Percentiles rank a stretch among this genome's conserved stretches.
Evolutionary conservation across 2,113 vertebrate species (phyloP).

Genomic region (Chrysochloris asiatica): DNA sequence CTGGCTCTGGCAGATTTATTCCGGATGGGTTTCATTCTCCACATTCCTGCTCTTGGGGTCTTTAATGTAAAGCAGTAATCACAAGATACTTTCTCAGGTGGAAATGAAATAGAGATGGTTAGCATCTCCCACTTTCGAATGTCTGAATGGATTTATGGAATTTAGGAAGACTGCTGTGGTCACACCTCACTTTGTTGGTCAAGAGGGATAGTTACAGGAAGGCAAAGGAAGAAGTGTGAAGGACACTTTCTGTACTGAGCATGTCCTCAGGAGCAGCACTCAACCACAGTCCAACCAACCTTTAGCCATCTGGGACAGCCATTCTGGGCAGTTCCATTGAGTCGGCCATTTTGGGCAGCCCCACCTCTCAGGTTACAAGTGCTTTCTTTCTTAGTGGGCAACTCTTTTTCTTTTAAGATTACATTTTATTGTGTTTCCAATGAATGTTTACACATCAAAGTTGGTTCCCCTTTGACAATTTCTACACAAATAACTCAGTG

Average conservation of each 20-base stretch:
- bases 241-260: background rate
- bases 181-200: background rate
- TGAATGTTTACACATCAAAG: background rate
- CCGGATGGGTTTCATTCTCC: conserved; percentile 20
- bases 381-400: background rate
- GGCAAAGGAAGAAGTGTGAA: background rate
- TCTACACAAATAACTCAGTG: background rate
- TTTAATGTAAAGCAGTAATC: conserved; percentile 10
- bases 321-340: background rate
- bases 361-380: background rate
- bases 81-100: conserved; percentile 7
- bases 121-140: background rate
- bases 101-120: background rate
- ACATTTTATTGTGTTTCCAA: background rate
- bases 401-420: background rate
- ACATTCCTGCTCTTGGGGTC: background rate
- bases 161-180: background rate
- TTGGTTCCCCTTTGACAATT: background rate
- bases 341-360: background rate
- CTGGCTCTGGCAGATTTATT: conserved; percentile 47
- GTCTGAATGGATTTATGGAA: background rate
- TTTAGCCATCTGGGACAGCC: background rate
- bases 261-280: background rate
- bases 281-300: background rate
- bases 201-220: background rate